Percentiles rank a stretch among this genome's conserved stretches.
Evolutionary conservation across 2,797 vertebrate species (phyloP).

Genomic region (Peromyscus eremicus): DNA sequence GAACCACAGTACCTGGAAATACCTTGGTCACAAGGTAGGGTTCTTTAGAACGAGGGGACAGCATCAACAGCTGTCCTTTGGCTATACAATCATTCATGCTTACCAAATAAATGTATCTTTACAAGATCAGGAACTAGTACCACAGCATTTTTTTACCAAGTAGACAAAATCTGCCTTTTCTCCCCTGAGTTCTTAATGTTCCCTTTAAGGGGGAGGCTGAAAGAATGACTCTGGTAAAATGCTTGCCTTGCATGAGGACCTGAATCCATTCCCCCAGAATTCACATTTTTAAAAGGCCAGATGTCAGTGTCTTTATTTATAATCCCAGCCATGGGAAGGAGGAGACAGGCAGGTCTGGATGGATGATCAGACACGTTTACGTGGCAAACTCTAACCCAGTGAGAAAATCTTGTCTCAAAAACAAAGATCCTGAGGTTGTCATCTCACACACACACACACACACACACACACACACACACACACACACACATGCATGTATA

Average conservation of each 20-base stretch:
- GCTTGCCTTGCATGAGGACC: neutral
- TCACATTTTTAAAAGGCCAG: neutral
- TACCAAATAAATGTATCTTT: neutral
- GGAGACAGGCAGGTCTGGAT: neutral
- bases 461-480: neutral
- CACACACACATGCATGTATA: neutral
- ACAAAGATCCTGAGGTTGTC: neutral
- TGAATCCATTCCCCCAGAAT: neutral
- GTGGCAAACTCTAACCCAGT: neutral
- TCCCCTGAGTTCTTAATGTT: slow-evolving; percentile 2
- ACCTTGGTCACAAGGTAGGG: neutral
- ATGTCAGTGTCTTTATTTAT: neutral
- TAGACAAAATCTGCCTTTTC: neutral
- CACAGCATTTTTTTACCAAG: neutral
- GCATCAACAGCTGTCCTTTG: neutral
- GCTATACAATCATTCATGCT: neutral
- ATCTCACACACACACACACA: too few relatives aligned
- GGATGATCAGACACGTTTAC: neutral
- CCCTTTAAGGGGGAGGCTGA: neutral
- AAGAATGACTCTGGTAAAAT: neutral
- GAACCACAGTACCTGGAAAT: neutral
- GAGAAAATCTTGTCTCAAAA: neutral
- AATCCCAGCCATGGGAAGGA: neutral
- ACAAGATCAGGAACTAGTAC: slow-evolving; percentile 4
- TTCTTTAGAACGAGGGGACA: too few relatives aligned